These are phyloP conservation scores for Enchytraeus crypticus DNA, from an alignment of 2,888 invertebrate genomes.

Conservation along the genomic window DNA sequence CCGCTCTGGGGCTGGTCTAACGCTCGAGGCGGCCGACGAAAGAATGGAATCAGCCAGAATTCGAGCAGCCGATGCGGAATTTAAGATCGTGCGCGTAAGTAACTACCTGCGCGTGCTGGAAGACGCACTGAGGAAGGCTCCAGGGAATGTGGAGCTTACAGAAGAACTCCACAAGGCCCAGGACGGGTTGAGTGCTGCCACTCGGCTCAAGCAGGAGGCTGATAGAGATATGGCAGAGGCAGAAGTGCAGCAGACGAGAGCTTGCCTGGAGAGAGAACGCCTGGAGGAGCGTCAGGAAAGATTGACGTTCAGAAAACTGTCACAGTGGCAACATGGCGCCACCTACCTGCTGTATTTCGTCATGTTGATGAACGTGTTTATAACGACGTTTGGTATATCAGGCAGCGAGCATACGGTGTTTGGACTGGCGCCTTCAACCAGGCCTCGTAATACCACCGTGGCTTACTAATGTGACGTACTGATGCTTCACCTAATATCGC, in stretches of 20 bases:
- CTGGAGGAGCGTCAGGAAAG: conserved; percentile 24
- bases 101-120: conserved; percentile 24
- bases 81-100: conserved; percentile 21
- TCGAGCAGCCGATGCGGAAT: conserved; percentile 25
- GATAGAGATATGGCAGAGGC: conserved; percentile 22
- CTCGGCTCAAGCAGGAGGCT: conserved; percentile 22
- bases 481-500: too few relatives aligned
- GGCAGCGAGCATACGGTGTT: conserved; percentile 14
- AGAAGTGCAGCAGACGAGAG: conserved; percentile 25
- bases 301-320: conserved; percentile 23
- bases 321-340: conserved; percentile 27
- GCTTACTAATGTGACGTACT: too few relatives aligned
- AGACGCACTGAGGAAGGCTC: conserved; percentile 24
- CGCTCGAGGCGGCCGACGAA: conserved; percentile 22
- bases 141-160: conserved; percentile 20
- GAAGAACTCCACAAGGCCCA: conserved; percentile 22
- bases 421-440: background rate
- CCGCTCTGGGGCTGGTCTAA: conserved; percentile 1
- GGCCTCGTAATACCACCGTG: background rate
- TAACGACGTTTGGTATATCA: conserved; percentile 27
- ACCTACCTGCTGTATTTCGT: conserved; percentile 27
- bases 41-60: conserved; percentile 24
- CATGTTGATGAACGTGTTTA: conserved; percentile 27
- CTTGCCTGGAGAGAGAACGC: conserved; percentile 24
- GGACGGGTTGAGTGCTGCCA: conserved; percentile 17